A percentile compares a stretch with the other conserved stretches of the same genome.
phyloP scores from a whole-genome alignment of 2,888 invertebrate species.

The Brachyopa scutellaris region DNA sequence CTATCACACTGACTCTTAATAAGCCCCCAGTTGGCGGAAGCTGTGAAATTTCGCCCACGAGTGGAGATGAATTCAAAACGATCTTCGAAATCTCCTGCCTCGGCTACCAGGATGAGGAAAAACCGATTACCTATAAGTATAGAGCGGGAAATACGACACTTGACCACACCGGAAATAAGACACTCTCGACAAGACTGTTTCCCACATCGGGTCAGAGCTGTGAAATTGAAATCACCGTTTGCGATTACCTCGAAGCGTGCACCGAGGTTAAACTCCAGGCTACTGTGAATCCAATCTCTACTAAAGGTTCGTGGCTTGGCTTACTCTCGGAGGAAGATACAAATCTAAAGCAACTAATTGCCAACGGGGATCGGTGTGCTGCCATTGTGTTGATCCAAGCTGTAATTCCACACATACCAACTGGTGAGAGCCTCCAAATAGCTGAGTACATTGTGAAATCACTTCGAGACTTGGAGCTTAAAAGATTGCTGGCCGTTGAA shows the following conservation, averaged over 20 bases:
- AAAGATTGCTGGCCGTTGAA: constrained; percentile 69
- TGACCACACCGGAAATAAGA: constrained; percentile 64
- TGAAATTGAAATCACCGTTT: constrained; percentile 67
- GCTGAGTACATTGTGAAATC: constrained; percentile 25
- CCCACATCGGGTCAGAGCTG: constrained; percentile 16
- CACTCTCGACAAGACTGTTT: constrained; percentile 19
- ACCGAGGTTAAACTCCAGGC: constrained; percentile 42
- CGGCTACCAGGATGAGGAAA: constrained; percentile 65
- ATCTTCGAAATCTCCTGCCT: constrained; percentile 73
- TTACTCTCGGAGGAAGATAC: constrained; percentile 37
- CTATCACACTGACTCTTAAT: constrained; percentile 58
- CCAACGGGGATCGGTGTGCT: constrained; percentile 51
- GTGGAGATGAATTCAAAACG: constrained; percentile 73
- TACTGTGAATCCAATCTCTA: constrained; percentile 42
- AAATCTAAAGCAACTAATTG: constrained; percentile 48
- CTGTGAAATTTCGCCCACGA: constrained; percentile 63
- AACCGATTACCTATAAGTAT: constrained; percentile 71
- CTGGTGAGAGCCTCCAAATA: constrained; percentile 2
- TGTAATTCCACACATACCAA: constrained; percentile 42
- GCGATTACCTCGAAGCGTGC: constrained; percentile 73
- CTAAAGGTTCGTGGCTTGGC: constrained; percentile 1
- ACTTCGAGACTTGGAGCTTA: constrained; percentile 36
- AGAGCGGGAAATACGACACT: constrained; percentile 58
- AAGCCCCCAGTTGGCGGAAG: constrained; percentile 68
- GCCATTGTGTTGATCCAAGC: constrained; percentile 50